Conservation (phyloP, 2,888 invertebrate species). For the Drosophila paramelanica region DNA sequence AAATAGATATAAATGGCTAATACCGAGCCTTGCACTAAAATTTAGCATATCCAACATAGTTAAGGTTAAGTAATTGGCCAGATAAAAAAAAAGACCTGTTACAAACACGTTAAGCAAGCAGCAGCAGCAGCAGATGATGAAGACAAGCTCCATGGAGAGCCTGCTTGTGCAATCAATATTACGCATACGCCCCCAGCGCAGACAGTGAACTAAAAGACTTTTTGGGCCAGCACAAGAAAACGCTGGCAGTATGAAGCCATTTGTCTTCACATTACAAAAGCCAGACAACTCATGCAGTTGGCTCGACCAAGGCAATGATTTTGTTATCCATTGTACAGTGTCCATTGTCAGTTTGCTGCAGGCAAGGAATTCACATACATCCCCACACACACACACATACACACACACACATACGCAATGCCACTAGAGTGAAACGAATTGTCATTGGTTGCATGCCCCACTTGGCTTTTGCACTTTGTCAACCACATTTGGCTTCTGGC, state of each 20-base stretch:
- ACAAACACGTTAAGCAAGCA: conserved; percentile 7
- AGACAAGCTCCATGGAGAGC: conserved; percentile 2
- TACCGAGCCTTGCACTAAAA: too few relatives aligned
- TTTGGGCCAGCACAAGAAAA: conserved; percentile 9
- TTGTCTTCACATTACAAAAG: conserved; percentile 45
- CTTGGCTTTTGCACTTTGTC: conserved; percentile 36
- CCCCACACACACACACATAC: neutral
- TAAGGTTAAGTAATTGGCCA: conserved; percentile 42
- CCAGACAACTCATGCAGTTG: conserved; percentile 13
- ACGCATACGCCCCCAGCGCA: conserved; percentile 40
- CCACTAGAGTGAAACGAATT: conserved; percentile 5
- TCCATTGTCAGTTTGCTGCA: conserved; percentile 3
- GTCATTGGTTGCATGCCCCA: conserved; percentile 13
- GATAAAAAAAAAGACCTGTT: conserved; percentile 8
- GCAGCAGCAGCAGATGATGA: too few relatives aligned
- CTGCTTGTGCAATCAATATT: conserved; percentile 46
- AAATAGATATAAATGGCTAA: too few relatives aligned
- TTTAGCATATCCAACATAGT: conserved; percentile 11
- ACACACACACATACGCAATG: conserved; percentile 35
- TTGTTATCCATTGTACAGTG: conserved; percentile 10
- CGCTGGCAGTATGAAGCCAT: conserved; percentile 27
- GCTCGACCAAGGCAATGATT: conserved; percentile 7
- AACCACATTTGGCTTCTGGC: conserved; percentile 38
- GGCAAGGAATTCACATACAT: conserved; percentile 6
- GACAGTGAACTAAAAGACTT: conserved; percentile 5